Base-by-base conservation (phyloP, 2,113 vertebrate genomes). In the Syrmaticus mikado region DNA sequence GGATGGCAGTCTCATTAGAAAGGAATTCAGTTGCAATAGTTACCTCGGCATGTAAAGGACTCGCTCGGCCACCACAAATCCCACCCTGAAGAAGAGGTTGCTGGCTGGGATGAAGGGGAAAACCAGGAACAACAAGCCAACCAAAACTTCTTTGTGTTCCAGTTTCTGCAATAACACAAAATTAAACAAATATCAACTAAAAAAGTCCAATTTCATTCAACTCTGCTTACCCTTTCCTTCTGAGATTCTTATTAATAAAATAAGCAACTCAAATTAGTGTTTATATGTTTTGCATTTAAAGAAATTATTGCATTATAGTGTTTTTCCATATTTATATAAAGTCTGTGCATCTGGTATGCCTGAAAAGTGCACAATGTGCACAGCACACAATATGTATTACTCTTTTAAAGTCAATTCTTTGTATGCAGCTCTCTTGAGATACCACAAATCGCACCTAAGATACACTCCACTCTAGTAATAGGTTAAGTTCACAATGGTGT, bases 31-130 rank as follows among this genome's bases (percentile, higher is more conserved):
- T 75, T 86, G 68, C 70, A 74, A 70, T 94, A 96, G 93, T 97
- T 98, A 99, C 99, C 99, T 99, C 48, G 99, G 99, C 99, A 99
- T 99, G 98, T 99, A 99, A 94, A 99, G 99, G 85, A 99, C 98
- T 95, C 99, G 98, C 96, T 99, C 99, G 5, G 99, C 99, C 97
- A 99, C 99, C 86, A 99, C 99, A 96, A 99, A 99, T 83, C 99
- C 99, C 97, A 99, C 99, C 92, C 98, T 98, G 98, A 99, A 99
- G 98, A 99, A 99, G 78, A 99, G 98, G 97, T 99, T 99, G 97
- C 98, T 99, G 97, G 99, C 99, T 61, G 99, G 99, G 92, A 99
- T 98, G 98, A 99, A 99, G 84, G 99, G 99, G 96, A 99, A 99
- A 90, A 99, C 97, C 95, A 99, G 98, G 97, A 99, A 99, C 96